Base-by-base conservation (phyloP, 1,140 invertebrate species). In the Wasmannia auropunctata region DNA sequence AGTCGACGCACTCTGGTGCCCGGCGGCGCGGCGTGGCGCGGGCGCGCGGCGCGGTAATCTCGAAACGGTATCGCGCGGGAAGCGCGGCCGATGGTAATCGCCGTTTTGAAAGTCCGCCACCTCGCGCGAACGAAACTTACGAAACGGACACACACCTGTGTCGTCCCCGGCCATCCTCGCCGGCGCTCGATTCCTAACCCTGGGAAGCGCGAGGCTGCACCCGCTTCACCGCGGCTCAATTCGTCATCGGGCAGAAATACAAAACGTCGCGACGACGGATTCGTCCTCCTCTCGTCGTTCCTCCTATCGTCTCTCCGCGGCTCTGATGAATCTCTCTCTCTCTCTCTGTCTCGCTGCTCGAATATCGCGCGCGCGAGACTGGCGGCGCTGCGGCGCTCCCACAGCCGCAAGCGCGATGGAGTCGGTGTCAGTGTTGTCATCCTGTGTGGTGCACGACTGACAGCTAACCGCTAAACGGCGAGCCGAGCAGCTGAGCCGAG, bases 331-430 rank as follows among this genome's bases (percentile, higher is more conserved):
- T 58, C 56, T 28, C 56, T 11, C 16, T 16, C 25, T 58, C n/a
- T n/a, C n/a, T n/a, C n/a, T n/a, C n/a, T n/a, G n/a, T 63, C 0
- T 11, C 4, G 5, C 4, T 0, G 19, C 16, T 63, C 8, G 63
- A 67, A 43, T 67, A 76, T 58, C 34, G 67, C 28, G 60, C 54
- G 54, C 37, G 56, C 22, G 25, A 22, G 37, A 43, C 19, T 40
- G 10, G 63, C n/a, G 31, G 77, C 51, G 67, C 60, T 67, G 46
- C 51, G 16, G 46, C 51, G 16, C 19, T 83, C 28, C 19, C n/a
- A 22, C 10, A 67, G 22, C 22, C 22, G 43, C 49, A 85, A n/a
- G n/a, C n/a, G 75, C 74, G 72, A 89, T 89, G 60, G 69, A 85
- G 88, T 79, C 22, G 28, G 16, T n/a, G 69, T 43, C n/a, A n/a